Percentiles rank a stretch among this genome's conserved stretches.
Evolutionary conservation across 2,888 invertebrate species (phyloP).

Genomic region (Galerucella pusilla): DNA sequence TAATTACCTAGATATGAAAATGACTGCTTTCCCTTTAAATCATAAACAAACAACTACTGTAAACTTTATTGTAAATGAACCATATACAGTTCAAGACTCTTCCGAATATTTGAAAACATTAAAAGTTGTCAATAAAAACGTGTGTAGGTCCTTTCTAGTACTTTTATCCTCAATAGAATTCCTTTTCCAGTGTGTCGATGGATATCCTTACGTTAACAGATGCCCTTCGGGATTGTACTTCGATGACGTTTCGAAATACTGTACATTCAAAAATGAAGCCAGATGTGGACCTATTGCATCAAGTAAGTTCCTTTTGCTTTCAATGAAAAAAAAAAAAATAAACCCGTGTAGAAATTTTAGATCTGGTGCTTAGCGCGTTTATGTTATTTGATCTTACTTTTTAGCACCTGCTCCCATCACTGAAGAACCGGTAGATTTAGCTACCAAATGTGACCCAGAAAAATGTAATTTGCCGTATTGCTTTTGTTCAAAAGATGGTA

Average conservation of each 20-base stretch:
- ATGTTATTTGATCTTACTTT: not conserved
- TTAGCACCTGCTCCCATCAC: conserved; percentile 84
- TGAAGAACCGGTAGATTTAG: conserved; percentile 83
- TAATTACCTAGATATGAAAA: too few species aligned
- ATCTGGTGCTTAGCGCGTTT: not conserved
- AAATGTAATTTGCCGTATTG: conserved; percentile 88
- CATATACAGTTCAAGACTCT: too few species aligned
- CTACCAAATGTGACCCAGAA: conserved; percentile 80
- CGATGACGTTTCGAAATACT: conserved; percentile 89
- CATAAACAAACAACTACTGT: too few species aligned
- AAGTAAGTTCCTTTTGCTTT: conserved; percentile 72
- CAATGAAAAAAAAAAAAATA: too few species aligned
- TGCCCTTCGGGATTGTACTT: conserved; percentile 92
- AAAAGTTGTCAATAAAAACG: too few species aligned
- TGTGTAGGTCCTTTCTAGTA: too few species aligned
- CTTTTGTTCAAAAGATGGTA: conserved; percentile 92
- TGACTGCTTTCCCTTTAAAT: too few species aligned
- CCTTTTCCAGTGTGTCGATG: conserved; percentile 82
- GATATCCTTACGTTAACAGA: conserved; percentile 86
- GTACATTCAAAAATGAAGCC: conserved; percentile 90
- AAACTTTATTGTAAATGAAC: too few species aligned
- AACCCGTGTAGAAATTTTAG: too few species aligned
- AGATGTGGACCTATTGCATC: conserved; percentile 89
- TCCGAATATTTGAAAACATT: too few species aligned
- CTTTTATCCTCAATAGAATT: not conserved